Conservation (phyloP, 1,140 invertebrate genomes). For the Monochamus saltuarius region DNA sequence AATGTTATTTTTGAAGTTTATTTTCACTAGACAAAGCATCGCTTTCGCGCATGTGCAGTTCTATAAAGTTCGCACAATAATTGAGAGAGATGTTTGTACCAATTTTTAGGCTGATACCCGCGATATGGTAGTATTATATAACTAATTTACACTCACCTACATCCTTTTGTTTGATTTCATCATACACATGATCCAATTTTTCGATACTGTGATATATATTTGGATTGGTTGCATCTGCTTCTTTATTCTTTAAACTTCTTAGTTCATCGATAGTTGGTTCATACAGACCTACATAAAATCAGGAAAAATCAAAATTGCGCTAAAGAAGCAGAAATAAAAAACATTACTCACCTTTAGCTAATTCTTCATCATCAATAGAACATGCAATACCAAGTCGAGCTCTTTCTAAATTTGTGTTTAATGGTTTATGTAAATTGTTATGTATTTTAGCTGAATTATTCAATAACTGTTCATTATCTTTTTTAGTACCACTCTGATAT, state of each 20-base stretch:
- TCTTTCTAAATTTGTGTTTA: constrained; percentile 60
- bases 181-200: constrained; percentile 82
- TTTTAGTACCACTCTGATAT: constrained; percentile 62
- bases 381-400: constrained; percentile 55
- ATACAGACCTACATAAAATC: constrained; percentile 27
- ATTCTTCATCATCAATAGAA: constrained; percentile 53
- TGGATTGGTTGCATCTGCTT: constrained; percentile 81
- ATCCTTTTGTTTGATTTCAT: constrained; percentile 87
- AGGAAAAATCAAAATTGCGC: not conserved
- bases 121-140: no score
- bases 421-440: constrained; percentile 69
- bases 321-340: not conserved
- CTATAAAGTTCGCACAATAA: no score
- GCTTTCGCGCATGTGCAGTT: no score
- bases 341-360: constrained; percentile 29
- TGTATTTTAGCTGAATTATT: constrained; percentile 58
- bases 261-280: constrained; percentile 37
- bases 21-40: no score
- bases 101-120: no score
- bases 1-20: no score
- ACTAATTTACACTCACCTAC: constrained; percentile 54
- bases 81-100: no score
- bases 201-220: constrained; percentile 79
- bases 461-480: constrained; percentile 46
- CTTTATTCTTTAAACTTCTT: constrained; percentile 73